Evolutionary conservation across 2,113 vertebrate genomes (phyloP).

Genomic region (Onychostoma macrolepis): DNA sequence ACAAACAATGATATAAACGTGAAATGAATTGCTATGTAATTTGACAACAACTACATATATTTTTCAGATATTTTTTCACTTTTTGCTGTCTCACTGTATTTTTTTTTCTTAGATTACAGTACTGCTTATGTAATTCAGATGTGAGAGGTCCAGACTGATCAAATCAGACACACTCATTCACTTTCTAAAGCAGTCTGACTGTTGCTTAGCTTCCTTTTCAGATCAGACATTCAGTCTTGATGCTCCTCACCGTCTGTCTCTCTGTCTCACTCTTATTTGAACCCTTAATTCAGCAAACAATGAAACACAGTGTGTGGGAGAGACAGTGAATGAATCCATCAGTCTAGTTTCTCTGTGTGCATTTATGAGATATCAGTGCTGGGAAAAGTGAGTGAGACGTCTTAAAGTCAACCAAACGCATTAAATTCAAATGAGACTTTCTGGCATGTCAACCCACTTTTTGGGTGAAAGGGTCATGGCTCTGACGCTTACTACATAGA

Average conservation of each 20-base stretch:
- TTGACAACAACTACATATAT: not conserved
- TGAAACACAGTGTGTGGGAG: constrained; percentile 18
- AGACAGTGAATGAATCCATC: constrained; percentile 6
- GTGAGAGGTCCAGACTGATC: constrained; percentile 65
- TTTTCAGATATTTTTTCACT: not conserved
- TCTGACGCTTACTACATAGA: not conserved
- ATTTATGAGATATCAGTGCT: constrained; percentile 1
- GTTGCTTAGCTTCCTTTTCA: constrained; percentile 68
- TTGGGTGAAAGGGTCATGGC: constrained; percentile 4
- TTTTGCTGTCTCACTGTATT: not conserved
- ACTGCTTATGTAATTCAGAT: constrained; percentile 71
- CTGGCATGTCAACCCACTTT: not conserved
- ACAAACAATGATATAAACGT: not conserved
- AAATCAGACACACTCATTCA: constrained; percentile 75
- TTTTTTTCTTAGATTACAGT: constrained; percentile 56
- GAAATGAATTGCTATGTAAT: not conserved
- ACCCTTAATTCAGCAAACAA: constrained; percentile 19
- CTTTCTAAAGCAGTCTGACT: constrained; percentile 66
- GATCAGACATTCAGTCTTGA: constrained; percentile 75
- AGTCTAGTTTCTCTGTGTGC: constrained; percentile 28
- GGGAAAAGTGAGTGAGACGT: not conserved
- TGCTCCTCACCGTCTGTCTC: not conserved
- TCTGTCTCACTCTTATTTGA: constrained; percentile 11
- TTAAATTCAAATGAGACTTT: constrained; percentile 30
- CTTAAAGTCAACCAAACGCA: not conserved